Conservation (phyloP, 2,797 vertebrate species). For the Chelon auratus region DNA sequence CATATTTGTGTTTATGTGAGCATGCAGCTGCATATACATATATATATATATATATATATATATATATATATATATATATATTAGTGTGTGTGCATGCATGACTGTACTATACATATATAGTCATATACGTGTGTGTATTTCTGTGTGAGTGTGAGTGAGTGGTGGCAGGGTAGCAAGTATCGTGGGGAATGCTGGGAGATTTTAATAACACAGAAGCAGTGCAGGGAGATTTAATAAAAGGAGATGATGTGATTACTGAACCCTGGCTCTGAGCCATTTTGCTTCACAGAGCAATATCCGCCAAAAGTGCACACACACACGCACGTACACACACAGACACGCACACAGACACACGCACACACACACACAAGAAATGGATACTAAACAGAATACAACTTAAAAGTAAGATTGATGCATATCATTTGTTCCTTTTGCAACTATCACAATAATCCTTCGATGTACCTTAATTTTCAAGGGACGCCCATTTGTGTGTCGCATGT, state of each 20-base stretch:
- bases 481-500: slow-evolving; percentile 29
- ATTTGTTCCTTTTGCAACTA: slow-evolving; percentile 66
- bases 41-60: slow-evolving; percentile 37
- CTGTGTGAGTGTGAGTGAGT: slow-evolving; percentile 63
- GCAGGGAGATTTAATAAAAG: slow-evolving; percentile 96
- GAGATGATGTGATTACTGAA: slow-evolving; percentile 97
- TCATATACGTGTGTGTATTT: slow-evolving; percentile 31
- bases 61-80: slow-evolving; percentile 29
- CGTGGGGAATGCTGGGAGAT: slow-evolving; percentile 93
- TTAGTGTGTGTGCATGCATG: slow-evolving; percentile 30
- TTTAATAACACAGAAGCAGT: slow-evolving; percentile 97
- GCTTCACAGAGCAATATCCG: slow-evolving; percentile 92
- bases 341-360: slow-evolving; percentile 34
- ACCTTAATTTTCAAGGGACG: slow-evolving; percentile 49
- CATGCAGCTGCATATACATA: slow-evolving; percentile 9
- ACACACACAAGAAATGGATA: slow-evolving; percentile 70
- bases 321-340: slow-evolving; percentile 46
- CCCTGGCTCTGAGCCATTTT: slow-evolving; percentile 91
- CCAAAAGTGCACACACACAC: slow-evolving; percentile 72
- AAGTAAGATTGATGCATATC: slow-evolving; percentile 79
- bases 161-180: slow-evolving; percentile 83
- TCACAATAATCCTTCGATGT: slow-evolving; percentile 44
- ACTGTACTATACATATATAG: background rate
- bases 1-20: slow-evolving; percentile 70
- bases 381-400: slow-evolving; percentile 80